phyloP scores from a whole-genome alignment of 2,113 vertebrate genomes.

The Ctenomys sociabilis region DNA sequence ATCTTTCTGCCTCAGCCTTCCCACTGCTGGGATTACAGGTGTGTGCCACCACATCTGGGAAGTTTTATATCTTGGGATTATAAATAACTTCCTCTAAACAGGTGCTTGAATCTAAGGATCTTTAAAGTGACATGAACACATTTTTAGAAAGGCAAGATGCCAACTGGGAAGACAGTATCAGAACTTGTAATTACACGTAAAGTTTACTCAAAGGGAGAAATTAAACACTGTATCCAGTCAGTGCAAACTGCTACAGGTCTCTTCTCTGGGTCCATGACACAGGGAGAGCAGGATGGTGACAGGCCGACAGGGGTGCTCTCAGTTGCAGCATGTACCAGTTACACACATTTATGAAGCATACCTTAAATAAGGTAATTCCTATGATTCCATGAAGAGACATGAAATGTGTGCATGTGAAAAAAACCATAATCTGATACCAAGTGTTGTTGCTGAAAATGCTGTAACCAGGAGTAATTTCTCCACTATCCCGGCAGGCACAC shows the following conservation, averaged over 20 bases:
- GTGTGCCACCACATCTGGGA: too few relatives aligned
- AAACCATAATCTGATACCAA: background rate
- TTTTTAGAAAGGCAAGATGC: background rate
- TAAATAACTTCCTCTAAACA: constrained; percentile 35
- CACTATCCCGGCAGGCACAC: background rate
- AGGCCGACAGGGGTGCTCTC: background rate
- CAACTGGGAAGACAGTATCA: background rate
- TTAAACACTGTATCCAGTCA: background rate
- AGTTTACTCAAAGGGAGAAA: background rate
- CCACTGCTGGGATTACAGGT: too few relatives aligned
- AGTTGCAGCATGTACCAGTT: background rate
- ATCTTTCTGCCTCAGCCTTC: too few relatives aligned
- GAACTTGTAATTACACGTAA: background rate
- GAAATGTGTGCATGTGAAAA: background rate
- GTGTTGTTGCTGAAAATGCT: background rate
- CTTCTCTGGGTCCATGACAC: background rate
- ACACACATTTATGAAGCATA: background rate
- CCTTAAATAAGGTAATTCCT: background rate
- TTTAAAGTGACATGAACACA: background rate
- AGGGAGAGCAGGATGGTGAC: background rate
- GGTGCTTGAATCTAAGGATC: background rate
- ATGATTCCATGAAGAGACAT: background rate
- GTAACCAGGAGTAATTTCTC: background rate
- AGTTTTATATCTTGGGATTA: background rate
- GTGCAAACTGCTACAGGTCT: background rate